Percentiles rank a stretch among this genome's conserved stretches.
These are phyloP conservation scores for Parus major DNA, from an alignment of 2,113 vertebrate species.

Conservation along the genomic window DNA sequence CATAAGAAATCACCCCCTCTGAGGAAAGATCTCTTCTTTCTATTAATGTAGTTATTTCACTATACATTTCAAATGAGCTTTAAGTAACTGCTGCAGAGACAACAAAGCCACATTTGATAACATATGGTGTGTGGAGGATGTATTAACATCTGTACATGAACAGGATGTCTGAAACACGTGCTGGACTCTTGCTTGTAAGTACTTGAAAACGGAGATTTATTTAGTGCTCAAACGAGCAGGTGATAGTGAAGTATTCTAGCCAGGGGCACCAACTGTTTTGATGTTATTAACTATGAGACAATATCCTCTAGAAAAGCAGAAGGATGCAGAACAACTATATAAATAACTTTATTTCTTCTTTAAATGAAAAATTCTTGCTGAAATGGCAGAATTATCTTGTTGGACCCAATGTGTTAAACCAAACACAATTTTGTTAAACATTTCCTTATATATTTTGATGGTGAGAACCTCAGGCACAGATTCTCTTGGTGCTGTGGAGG, in stretches of 20 bases:
- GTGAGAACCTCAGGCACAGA: background rate
- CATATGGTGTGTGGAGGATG: background rate
- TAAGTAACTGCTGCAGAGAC: background rate
- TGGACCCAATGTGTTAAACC: background rate
- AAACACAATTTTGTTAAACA: background rate
- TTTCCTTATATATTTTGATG: background rate
- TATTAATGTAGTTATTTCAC: background rate
- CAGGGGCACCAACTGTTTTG: conserved; percentile 50
- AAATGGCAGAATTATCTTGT: background rate
- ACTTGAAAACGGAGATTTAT: conserved; percentile 66
- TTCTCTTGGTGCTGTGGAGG: background rate
- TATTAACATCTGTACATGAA: conserved; percentile 20
- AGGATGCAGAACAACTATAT: background rate
- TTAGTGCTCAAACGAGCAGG: conserved; percentile 27
- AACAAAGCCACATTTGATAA: background rate
- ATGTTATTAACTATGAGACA: conserved; percentile 17
- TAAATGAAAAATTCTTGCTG: background rate
- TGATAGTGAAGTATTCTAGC: conserved; percentile 58
- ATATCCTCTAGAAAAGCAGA: conserved; percentile 9
- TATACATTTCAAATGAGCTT: background rate
- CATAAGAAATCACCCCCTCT: background rate
- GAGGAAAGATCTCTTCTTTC: background rate
- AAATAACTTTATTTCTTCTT: background rate
- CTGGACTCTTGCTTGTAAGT: conserved; percentile 55
- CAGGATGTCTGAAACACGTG: conserved; percentile 35